Evolutionary conservation across 1,140 invertebrate genomes (phyloP), one percentile per base, ranked within the genome.

Genomic region (Drosophila leontia): DNA sequence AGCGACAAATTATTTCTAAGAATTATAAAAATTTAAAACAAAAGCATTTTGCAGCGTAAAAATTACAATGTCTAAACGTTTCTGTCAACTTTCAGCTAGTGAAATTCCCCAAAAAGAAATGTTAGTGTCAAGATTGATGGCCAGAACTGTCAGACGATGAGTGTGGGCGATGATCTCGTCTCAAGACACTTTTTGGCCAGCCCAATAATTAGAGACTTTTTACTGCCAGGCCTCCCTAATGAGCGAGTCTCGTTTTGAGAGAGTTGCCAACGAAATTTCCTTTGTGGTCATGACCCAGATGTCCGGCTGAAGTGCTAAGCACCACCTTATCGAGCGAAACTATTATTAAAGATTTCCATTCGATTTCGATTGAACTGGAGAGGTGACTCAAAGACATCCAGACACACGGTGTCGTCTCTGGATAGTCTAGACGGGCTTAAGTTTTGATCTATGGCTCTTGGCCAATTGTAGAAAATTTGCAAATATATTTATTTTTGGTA

Each of bases 231-330:
- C 29, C 29, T 34, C 29, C 50, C 63, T 80, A 85, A 78, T 84
- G 76, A 74, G 60, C 29, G 47, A 48, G 53, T 48, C 32, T 19
- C 60, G 53, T 34, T 55, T 50, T 3, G 63, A 65, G 61, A 69
- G 72, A 68, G 35, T 63, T 65, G 53, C 57, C 62, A 62, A 51
- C 68, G 56, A 78, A 78, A 82, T 88, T 79, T 85, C 78, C 75
- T 57, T 91, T 79, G 81, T 71, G 42, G 82, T 85, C 75, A 72
- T 88, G 85, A 88, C 85, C 85, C 60, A 88, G 72, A 90, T 88
- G 81, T 82, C 64, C 58, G 44, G n/a, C 63, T 69, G 80, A 82
- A 85, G 81, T 82, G 85, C 77, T 69, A 91, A 72, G 68, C 67
- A 72, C 57, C 50, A 56, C 78, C 88, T 85, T 82, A 82, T 71